Base-by-base conservation (phyloP, 2,797 vertebrate genomes). In the Varecia variegata region DNA sequence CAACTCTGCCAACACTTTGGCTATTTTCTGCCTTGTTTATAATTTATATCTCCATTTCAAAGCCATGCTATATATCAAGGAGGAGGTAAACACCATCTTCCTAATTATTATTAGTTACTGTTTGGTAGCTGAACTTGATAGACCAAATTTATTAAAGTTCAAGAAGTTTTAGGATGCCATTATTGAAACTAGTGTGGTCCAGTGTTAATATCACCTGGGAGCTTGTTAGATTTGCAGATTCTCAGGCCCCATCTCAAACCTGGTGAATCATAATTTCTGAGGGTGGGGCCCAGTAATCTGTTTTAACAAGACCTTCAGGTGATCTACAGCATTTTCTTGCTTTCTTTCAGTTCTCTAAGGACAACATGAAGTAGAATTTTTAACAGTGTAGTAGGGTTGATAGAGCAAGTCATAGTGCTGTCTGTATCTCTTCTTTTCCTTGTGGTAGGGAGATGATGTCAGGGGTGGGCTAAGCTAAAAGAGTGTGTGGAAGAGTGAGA, bases 1-100 rank as follows among this genome's bases (percentile, higher is more conserved):
- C 43, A 20, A 56, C 17, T 32, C 20, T 81, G 35, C 58, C n/a
- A 90, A 67, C 7, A 17, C 35, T 81, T 81, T 82, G 68, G 35
- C 43, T 73, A 7, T 94, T 90, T 83, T 80, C 58, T 54, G 47
- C 11, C 7, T 86, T 94, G 32, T 88, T 91, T 85, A 5, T 35
- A 81, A 68, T 73, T 96, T 95, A 32, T 86, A 38, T 91, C 67
- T 95, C 54, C 23, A 43, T 68, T 71, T 67, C 62, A 79, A 45
- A 90, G 38, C 13, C 25, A 32, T 79, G 20, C 3, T 84, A 1
- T 56, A 30, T 79, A 85, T n/a, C 52, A 90, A 81, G 45, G 23
- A 60, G 20, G 62, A 93, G 40, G 73, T 77, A 90, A 93, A 90
- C 0, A 35, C 15, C 25, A 14, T 88, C 45, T 94, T 95, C 23